phyloP scores from a whole-genome alignment of 2,113 vertebrate species.

The Rhinogobius similis region DNA sequence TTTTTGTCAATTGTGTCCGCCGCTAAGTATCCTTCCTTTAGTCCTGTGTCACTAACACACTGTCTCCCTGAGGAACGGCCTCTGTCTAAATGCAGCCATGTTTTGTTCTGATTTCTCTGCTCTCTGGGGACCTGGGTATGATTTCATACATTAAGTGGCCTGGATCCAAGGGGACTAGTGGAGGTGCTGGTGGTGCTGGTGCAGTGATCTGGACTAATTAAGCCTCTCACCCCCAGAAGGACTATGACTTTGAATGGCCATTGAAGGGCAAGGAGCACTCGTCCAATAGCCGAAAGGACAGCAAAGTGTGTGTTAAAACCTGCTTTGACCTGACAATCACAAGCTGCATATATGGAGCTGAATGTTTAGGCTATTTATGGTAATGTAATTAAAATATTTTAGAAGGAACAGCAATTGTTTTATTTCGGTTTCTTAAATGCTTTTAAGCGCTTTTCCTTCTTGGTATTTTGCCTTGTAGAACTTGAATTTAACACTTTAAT shows the following conservation, averaged over 20 bases:
- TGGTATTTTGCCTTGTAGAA: too few species aligned
- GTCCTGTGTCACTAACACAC: constrained; percentile 33
- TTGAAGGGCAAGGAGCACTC: constrained; percentile 1
- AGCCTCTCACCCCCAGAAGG: constrained; percentile 24
- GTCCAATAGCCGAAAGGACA: background rate
- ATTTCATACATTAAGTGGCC: constrained; percentile 77
- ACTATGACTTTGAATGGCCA: constrained; percentile 2
- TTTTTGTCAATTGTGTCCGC: background rate
- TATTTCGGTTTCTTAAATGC: too few species aligned
- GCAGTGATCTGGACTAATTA: constrained; percentile 71
- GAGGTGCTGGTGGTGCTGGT: constrained; percentile 22
- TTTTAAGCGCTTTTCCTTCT: too few species aligned
- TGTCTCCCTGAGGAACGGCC: constrained; percentile 52
- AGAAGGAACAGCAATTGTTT: too few species aligned
- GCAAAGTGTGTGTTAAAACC: background rate
- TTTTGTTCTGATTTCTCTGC: constrained; percentile 64
- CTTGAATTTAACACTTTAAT: too few species aligned
- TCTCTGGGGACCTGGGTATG: constrained; percentile 64
- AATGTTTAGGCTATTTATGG: too few species aligned
- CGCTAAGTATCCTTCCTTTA: constrained; percentile 49
- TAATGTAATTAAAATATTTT: too few species aligned
- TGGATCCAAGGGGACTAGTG: constrained; percentile 57
- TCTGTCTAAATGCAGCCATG: constrained; percentile 64
- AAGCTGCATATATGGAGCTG: too few species aligned
- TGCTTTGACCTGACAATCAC: too few species aligned